Conservation (phyloP, 2,113 vertebrate genomes). For the Bothrops jararaca region DNA sequence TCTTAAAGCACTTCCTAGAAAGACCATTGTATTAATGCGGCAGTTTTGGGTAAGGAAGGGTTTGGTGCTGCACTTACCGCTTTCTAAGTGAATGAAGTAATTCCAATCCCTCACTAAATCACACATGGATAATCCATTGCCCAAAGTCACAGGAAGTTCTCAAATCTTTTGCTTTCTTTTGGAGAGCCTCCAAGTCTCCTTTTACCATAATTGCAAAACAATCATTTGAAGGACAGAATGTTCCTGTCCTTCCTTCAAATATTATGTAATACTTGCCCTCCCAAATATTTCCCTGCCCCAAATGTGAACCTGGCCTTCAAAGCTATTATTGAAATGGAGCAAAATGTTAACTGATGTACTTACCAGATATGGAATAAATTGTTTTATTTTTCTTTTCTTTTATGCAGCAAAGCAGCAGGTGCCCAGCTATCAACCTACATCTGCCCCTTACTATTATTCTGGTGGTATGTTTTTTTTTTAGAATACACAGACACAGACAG, state of each 20-base stretch:
- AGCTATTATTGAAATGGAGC: not conserved
- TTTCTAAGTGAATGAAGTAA: not conserved
- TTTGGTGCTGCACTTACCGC: not conserved
- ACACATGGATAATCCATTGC: not conserved
- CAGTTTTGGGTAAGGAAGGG: not conserved
- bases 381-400: not conserved
- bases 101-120: not conserved
- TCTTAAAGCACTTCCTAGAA: too few species aligned
- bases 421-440: rapidly evolving
- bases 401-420: not conserved
- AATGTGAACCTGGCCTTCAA: not conserved
- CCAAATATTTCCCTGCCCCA: not conserved
- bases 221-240: too few species aligned
- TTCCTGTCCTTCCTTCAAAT: not conserved
- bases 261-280: not conserved
- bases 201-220: too few species aligned
- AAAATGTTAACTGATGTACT: not conserved
- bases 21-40: not conserved
- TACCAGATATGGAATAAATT: not conserved
- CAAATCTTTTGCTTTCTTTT: not conserved
- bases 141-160: not conserved
- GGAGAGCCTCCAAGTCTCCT: too few species aligned
- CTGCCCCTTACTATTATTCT: constrained; percentile 12
- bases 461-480: constrained; percentile 51
- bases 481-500: not conserved